A percentile compares a stretch with the other conserved stretches of the same genome.
Conservation (phyloP, 1,140 invertebrate species). For the Bacillus rossius region DNA sequence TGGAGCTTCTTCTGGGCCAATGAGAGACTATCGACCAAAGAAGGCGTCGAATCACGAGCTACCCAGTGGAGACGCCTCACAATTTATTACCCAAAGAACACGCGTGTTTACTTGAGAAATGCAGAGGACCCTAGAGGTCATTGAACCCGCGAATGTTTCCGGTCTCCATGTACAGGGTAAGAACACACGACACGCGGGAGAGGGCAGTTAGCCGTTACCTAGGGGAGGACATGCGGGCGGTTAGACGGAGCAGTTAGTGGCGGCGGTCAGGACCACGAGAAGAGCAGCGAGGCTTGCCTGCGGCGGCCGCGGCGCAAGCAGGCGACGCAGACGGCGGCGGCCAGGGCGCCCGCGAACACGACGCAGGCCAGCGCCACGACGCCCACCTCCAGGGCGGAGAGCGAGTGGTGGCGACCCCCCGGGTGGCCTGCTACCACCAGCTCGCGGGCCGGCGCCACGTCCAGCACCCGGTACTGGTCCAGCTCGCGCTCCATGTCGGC, state of each 20-base stretch:
- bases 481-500: constrained; percentile 52
- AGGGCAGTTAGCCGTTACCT: no score
- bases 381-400: constrained; percentile 72
- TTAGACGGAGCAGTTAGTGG: constrained; percentile 18
- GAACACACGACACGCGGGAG: no score
- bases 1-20: no score
- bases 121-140: no score
- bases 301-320: constrained; percentile 47
- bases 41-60: no score
- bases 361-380: constrained; percentile 70
- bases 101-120: no score
- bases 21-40: no score
- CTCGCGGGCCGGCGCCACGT: constrained; percentile 41
- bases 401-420: constrained; percentile 44
- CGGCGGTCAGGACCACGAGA: neutral
- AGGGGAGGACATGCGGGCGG: neutral
- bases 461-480: constrained; percentile 50
- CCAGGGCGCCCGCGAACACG: constrained; percentile 69
- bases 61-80: no score
- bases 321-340: constrained; percentile 70
- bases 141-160: no score
- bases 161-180: no score
- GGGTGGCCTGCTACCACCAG: constrained; percentile 32
- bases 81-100: no score
- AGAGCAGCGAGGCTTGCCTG: constrained; percentile 19